Percentiles rank a stretch among this genome's conserved stretches.
These are phyloP conservation scores for Halictus quadricinctus DNA, from an alignment of 2,888 invertebrate species.

Conservation along the genomic window DNA sequence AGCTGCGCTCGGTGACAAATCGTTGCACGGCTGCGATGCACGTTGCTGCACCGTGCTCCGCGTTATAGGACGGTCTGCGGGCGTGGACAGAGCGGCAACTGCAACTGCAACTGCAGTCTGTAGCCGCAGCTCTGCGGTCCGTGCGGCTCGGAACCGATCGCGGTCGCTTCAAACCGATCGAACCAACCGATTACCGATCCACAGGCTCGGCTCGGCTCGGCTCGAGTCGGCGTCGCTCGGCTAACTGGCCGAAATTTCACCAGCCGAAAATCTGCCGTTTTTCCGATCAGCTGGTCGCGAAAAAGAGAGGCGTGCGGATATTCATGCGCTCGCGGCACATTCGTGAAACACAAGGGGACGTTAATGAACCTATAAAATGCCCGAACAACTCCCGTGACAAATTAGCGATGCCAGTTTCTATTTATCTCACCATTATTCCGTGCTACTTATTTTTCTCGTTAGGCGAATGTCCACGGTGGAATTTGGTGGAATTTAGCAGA, in stretches of 20 bases:
- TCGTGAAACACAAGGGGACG: not conserved
- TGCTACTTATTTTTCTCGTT: not conserved
- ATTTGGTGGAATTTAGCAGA: not conserved
- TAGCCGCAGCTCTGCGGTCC: conserved; percentile 48
- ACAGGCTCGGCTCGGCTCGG: not conserved
- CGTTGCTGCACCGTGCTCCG: conserved; percentile 5
- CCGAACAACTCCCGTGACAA: not conserved
- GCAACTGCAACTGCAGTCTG: conserved; percentile 26
- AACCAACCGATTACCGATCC: conserved; percentile 28
- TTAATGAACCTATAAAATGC: conserved; percentile 4
- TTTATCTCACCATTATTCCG: not conserved
- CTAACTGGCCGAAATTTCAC: not conserved
- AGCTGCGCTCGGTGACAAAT: conserved; percentile 32
- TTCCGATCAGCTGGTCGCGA: not conserved
- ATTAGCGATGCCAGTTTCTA: not conserved
- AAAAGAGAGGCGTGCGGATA: not conserved
- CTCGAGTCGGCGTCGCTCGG: not conserved
- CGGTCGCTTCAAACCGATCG: conserved; percentile 31
- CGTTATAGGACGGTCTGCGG: conserved; percentile 30
- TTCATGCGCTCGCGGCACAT: not conserved
- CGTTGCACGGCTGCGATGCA: conserved; percentile 22
- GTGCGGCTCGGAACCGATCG: conserved; percentile 37
- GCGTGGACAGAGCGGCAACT: conserved; percentile 12
- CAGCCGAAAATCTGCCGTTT: not conserved
- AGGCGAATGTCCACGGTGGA: too few relatives aligned